A percentile compares a stretch with the other conserved stretches of the same genome.
phyloP scores from a whole-genome alignment of 2,797 vertebrate species.

The Typhlichthys eigenmanni region DNA sequence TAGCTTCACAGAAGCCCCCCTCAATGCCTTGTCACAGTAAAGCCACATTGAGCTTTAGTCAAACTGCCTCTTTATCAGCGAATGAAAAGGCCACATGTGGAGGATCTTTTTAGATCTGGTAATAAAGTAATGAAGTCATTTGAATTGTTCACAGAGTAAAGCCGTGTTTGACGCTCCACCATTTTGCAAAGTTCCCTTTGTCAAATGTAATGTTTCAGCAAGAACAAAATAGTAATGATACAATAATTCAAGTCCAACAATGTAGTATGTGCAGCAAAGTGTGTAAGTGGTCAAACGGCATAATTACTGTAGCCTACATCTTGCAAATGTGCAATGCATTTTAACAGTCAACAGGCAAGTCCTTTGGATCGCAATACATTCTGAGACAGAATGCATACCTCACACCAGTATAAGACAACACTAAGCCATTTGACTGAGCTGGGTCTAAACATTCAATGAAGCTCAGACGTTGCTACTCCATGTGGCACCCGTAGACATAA shows the following conservation, averaged over 20 bases:
- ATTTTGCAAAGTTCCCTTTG: slow-evolving; percentile 57
- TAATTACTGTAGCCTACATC: slow-evolving; percentile 9
- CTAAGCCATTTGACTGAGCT: too few relatives aligned
- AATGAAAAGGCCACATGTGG: slow-evolving; percentile 62
- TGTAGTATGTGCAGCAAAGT: slow-evolving; percentile 30
- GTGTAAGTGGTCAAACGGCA: slow-evolving; percentile 62
- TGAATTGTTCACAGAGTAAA: slow-evolving; percentile 66
- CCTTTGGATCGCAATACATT: too few relatives aligned
- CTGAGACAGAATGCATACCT: too few relatives aligned
- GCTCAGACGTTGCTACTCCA: too few relatives aligned
- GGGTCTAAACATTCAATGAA: too few relatives aligned
- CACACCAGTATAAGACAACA: too few relatives aligned
- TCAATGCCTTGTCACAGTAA: slow-evolving; percentile 73
- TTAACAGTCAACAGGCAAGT: too few relatives aligned
- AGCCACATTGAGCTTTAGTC: slow-evolving; percentile 67
- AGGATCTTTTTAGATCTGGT: slow-evolving; percentile 65
- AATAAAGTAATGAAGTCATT: slow-evolving; percentile 55
- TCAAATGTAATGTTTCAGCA: slow-evolving; percentile 62
- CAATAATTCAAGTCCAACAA: slow-evolving; percentile 48
- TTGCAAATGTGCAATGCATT: too few relatives aligned
- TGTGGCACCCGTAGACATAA: too few relatives aligned
- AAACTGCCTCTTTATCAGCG: slow-evolving; percentile 63
- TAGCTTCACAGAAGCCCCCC: slow-evolving; percentile 75
- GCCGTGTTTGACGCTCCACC: slow-evolving; percentile 55
- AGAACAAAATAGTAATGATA: slow-evolving; percentile 72